A percentile compares a stretch with the other conserved stretches of the same genome.
These are phyloP conservation scores for Chrysogorgia sp. DNA, from an alignment of 92 coral and sea anemone genomes.

Conservation along the genomic window DNA sequence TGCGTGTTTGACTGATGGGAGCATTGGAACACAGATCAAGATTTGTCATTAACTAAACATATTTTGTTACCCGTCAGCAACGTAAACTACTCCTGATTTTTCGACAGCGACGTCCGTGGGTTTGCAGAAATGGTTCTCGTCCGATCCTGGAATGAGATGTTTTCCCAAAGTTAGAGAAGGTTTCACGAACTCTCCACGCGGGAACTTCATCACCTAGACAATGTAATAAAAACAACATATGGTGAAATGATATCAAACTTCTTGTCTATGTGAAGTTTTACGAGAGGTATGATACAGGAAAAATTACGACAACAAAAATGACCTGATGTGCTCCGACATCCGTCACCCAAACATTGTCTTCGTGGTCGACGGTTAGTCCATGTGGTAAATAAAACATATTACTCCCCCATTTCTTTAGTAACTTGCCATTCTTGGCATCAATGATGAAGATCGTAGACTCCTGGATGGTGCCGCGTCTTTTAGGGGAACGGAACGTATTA, in stretches of 20 bases:
- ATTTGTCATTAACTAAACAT: background rate
- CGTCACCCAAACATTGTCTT: slow-evolving; percentile 86
- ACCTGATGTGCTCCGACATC: slow-evolving; percentile 98
- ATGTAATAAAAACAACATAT: background rate
- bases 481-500: slow-evolving; percentile 46
- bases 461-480: slow-evolving; percentile 57
- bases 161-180: slow-evolving; percentile 65
- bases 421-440: slow-evolving; percentile 66
- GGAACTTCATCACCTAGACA: slow-evolving; percentile 81
- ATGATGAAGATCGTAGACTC: slow-evolving; percentile 71
- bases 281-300: too few species aligned
- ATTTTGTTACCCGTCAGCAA: slow-evolving; percentile 84
- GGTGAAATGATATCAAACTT: background rate
- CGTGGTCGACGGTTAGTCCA: slow-evolving; percentile 79
- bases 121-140: slow-evolving; percentile 80
- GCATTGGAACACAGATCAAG: background rate
- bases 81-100: slow-evolving; percentile 67
- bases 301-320: background rate
- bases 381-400: slow-evolving; percentile 85
- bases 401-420: slow-evolving; percentile 60
- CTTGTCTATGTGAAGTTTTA: too few species aligned
- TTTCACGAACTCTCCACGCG: slow-evolving; percentile 30
- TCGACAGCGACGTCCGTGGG: slow-evolving; percentile 98
- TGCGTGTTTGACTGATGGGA: too few species aligned
- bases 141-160: slow-evolving; percentile 74